Percentiles rank a stretch among this genome's conserved stretches.
Evolutionary conservation across 1,140 invertebrate species (phyloP).

Genomic region (Drosophila serrata): DNA sequence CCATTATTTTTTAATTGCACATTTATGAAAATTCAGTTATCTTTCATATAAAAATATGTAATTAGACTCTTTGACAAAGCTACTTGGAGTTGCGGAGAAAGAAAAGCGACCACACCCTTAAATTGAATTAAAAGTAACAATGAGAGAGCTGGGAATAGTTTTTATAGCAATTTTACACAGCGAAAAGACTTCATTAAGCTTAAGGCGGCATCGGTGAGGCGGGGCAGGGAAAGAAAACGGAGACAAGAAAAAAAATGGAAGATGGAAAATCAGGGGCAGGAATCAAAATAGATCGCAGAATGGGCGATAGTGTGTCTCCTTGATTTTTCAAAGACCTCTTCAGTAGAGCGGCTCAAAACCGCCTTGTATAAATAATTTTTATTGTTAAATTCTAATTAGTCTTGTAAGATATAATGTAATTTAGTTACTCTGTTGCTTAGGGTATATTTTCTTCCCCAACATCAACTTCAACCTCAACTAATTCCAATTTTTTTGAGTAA

Average conservation of each 20-base stretch:
- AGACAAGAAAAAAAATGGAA: neutral
- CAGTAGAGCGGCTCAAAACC: slow-evolving; percentile 35
- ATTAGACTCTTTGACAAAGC: neutral
- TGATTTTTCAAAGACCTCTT: slow-evolving; percentile 30
- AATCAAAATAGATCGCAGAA: slow-evolving; percentile 27
- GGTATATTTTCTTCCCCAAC: slow-evolving; percentile 30
- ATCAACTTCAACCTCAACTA: slow-evolving; percentile 3
- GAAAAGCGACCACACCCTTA: neutral
- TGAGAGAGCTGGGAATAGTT: slow-evolving; percentile 62
- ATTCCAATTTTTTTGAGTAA: slow-evolving; percentile 5
- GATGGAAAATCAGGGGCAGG: slow-evolving; percentile 15
- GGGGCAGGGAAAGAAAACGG: slow-evolving; percentile 16
- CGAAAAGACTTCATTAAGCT: slow-evolving; percentile 79
- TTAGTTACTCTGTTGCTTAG: slow-evolving; percentile 74
- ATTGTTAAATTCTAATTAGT: slow-evolving; percentile 73
- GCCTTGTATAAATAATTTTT: slow-evolving; percentile 77
- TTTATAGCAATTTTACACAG: slow-evolving; percentile 83
- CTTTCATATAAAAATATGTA: neutral
- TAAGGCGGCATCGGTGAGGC: slow-evolving; percentile 59
- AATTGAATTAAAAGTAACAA: slow-evolving; percentile 20
- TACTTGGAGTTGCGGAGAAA: neutral
- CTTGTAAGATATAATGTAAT: slow-evolving; percentile 61
- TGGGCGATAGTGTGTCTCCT: neutral
- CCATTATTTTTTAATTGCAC: neutral
- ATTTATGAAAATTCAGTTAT: neutral